Evolutionary conservation across 2,797 vertebrate genomes (phyloP).

Genomic region (Gymnopithys bicolor): DNA sequence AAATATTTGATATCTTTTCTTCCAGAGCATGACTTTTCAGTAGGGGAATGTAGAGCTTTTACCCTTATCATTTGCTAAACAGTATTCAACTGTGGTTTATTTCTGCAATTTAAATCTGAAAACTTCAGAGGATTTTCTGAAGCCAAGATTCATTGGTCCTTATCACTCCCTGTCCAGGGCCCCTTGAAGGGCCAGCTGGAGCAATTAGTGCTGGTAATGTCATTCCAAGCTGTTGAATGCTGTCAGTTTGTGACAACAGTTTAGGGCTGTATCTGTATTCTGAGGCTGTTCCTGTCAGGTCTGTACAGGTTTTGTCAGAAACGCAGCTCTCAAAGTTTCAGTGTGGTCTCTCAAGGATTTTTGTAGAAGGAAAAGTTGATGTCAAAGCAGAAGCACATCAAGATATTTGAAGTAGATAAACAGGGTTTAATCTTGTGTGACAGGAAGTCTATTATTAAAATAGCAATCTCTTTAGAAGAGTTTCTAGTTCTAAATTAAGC

Average conservation of each 20-base stretch:
- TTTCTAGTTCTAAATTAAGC: constrained; percentile 28
- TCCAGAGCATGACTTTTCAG: neutral
- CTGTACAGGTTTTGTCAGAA: neutral
- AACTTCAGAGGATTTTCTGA: constrained; percentile 13
- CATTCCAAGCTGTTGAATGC: neutral
- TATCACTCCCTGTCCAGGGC: neutral
- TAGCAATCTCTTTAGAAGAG: constrained; percentile 2
- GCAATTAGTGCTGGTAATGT: neutral
- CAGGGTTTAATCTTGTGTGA: constrained; percentile 18
- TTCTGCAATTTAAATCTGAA: neutral
- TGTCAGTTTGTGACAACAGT: constrained; percentile 7
- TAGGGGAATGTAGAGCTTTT: neutral
- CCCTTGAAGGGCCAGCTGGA: neutral
- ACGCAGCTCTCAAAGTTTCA: neutral
- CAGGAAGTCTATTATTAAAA: constrained; percentile 47
- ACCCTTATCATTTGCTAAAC: neutral
- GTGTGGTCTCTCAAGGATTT: constrained; percentile 21
- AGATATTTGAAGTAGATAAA: constrained; percentile 36
- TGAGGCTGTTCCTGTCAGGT: neutral
- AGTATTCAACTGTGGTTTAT: neutral
- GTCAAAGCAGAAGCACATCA: neutral
- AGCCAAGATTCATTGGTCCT: neutral
- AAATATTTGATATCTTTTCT: neutral
- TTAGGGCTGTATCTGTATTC: neutral
- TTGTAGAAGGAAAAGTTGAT: neutral